Base-by-base conservation (phyloP, 1,140 invertebrate species). In the Eriocheir sinensis region DNA sequence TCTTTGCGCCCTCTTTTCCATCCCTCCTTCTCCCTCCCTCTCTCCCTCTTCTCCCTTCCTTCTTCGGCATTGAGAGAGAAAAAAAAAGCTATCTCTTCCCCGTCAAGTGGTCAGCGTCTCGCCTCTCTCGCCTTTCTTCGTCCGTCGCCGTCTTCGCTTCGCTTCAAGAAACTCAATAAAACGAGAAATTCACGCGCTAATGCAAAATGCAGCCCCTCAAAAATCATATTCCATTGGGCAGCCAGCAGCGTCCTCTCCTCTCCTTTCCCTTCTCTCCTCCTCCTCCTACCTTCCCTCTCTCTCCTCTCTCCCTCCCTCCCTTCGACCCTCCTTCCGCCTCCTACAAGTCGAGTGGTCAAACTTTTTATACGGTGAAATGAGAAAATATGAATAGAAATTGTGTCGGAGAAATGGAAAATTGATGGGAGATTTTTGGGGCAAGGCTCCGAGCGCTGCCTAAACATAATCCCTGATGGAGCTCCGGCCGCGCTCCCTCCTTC, bases 341-440 rank as follows among this genome's bases (percentile, higher is more conserved):
- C 94, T 94, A 94, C 89, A 86, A 94, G 94, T 92, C 89, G 94
- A 94, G 94, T 94, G 94, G 94, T 94, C 94, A 94, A 94, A 94
- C 94, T 94, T 94, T 94, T 94, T 94, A 94, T 94, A 94, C 89
- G 81, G 94, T 48, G 94, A 94, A 94, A 94, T 94, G 94, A 94
- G 94, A 94, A 94, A 94, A 94, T 94, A 94, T 94, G 94, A 94
- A 94, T 94, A 94, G 94, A 94, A 94, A 94, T 94, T 94, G 94
- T 94, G 94, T 94, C 89, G 94, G 94, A 94, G 94, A 92, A 94
- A 94, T 94, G 94, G 94, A 94, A 94, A 94, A 94, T 94, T 94
- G 94, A 94, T 94, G 94, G 94, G 94, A 92, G 80, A 85, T 91
- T 91, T 91, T 94, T 85, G 91, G 88, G 91, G 40, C 94, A 80